phyloP scores from a whole-genome alignment of 2,797 vertebrate species.

The Rhynchotus rufescens region DNA sequence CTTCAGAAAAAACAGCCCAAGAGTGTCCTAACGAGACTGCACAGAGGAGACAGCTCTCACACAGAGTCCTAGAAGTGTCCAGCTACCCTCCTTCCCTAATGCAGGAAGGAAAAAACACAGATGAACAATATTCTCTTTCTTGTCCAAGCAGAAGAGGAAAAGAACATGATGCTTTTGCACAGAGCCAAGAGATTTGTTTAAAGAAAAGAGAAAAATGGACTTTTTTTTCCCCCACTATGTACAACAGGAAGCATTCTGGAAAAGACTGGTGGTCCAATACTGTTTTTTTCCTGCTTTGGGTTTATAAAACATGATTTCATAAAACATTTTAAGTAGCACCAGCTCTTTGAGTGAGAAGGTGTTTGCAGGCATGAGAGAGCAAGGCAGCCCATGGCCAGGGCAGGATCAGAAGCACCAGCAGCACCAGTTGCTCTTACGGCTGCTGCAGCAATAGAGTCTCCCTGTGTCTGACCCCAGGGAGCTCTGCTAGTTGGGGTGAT shows the following conservation, averaged over 20 bases:
- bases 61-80: background rate
- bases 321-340: background rate
- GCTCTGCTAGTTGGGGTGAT: background rate
- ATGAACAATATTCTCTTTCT: background rate
- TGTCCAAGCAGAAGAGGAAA: background rate
- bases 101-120: background rate
- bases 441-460: background rate
- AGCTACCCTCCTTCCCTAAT: background rate
- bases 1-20: too few species aligned
- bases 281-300: background rate
- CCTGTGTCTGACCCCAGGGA: rapidly evolving
- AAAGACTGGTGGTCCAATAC: background rate
- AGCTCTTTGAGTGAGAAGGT: background rate
- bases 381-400: background rate
- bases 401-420: rapidly evolving
- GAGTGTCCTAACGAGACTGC: background rate
- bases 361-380: background rate
- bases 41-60: background rate
- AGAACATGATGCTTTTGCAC: background rate
- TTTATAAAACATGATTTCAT: background rate
- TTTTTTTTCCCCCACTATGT: too few species aligned
- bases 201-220: background rate
- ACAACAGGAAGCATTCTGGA: background rate
- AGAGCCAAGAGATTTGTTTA: background rate
- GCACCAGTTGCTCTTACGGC: background rate